Percentiles rank a stretch among this genome's conserved stretches.
Evolutionary conservation across 2,797 vertebrate genomes (phyloP).

Genomic region (Hozukius guyotensis): DNA sequence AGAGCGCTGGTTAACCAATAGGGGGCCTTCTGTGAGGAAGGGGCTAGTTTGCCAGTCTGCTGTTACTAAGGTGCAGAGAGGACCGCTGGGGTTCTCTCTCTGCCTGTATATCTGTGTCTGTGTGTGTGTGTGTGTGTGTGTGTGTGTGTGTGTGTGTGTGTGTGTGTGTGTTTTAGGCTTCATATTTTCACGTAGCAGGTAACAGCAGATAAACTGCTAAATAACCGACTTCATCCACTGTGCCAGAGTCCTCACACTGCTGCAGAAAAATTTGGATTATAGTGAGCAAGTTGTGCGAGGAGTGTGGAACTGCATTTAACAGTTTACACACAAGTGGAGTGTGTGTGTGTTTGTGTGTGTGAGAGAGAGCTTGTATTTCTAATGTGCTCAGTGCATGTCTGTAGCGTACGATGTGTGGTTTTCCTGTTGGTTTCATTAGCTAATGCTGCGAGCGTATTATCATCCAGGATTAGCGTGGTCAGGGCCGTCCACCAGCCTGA

Average conservation of each 20-base stretch:
- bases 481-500: constrained; percentile 39
- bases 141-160: no score
- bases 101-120: constrained; percentile 23
- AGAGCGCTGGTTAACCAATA: constrained; percentile 84
- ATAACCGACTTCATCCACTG: neutral
- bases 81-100: constrained; percentile 58
- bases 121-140: constrained; percentile 1
- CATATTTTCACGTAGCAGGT: constrained; percentile 23
- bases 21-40: constrained; percentile 74
- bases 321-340: constrained; percentile 22
- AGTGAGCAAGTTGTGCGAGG: constrained; percentile 16
- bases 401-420: neutral
- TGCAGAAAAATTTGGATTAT: constrained; percentile 15
- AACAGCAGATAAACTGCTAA: constrained; percentile 13
- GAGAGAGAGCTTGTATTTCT: neutral
- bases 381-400: constrained; percentile 1
- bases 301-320: constrained; percentile 10
- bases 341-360: neutral
- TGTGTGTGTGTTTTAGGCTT: neutral
- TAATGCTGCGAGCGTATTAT: constrained; percentile 55
- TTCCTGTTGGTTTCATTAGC: constrained; percentile 62
- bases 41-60: constrained; percentile 79
- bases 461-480: constrained; percentile 63
- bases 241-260: neutral
- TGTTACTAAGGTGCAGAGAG: constrained; percentile 86